Evolutionary conservation across 1,140 invertebrate genomes (phyloP), one percentile per base, ranked within the genome.

Genomic region (Nomia melanderi): DNA sequence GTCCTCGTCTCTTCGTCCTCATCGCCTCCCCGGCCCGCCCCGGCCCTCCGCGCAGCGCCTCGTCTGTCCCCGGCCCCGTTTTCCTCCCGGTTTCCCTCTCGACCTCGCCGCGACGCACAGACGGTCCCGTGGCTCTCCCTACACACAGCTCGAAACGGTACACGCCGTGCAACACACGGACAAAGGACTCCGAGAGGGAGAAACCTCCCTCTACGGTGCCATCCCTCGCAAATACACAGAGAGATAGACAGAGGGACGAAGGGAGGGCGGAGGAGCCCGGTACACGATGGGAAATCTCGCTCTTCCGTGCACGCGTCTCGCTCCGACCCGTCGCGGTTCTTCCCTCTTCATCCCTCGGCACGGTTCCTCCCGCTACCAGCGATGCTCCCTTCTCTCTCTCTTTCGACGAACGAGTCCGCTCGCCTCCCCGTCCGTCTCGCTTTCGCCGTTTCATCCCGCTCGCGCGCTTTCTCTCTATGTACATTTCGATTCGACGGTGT

Each of bases 101-200:
- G 25, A 44, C 44, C 63, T 67, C 74, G 44, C 27, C 33, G 54
- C 44, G 56, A 54, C 54, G 57, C 77, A 41, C 71, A 50, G 64
- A 62, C 64, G 64, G n/a, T n/a, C 20, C 41, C 41, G 41, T 44
- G n/a, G n/a, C n/a, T 73, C 29, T 3, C 8, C 60, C 41, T 33
- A 53, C 36, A 63, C 59, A 69, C 50, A 50, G 33, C 64, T 41
- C 44, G 2, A 36, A 8, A 5, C 8, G 14, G 39, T 27, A 31
- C 4, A 41, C 27, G 23, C 47, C 47, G 59, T 78, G 47, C 64
- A n/a, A 80, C 66, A 67, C 72, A 81, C 67, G 67, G 64, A 82
- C 79, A 81, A 82, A 82, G 69, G 78, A 57, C 65, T 70, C 65
- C 69, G 60, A 82, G 77, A 81, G 81, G 82, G 81, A 83, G 81